phyloP scores from a whole-genome alignment of 2,113 vertebrate species.

The Nothoprocta perdicaria region DNA sequence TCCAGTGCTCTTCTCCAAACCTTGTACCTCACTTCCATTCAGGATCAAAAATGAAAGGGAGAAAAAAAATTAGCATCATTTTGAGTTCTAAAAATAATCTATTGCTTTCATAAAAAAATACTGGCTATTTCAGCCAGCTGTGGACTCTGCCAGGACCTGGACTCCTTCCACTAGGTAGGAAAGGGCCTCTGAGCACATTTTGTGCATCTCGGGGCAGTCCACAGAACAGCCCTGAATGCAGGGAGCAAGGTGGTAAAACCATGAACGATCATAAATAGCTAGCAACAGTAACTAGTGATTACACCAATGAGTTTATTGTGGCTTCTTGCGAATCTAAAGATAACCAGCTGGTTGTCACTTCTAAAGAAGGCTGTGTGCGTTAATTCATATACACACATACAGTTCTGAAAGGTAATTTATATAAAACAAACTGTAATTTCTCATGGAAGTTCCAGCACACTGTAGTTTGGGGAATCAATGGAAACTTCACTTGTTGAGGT shows the following conservation, averaged over 20 bases:
- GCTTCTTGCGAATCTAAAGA: slow-evolving; percentile 28
- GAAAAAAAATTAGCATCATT: not conserved
- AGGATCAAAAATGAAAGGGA: slow-evolving; percentile 25
- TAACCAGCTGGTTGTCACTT: not conserved
- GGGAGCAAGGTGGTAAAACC: slow-evolving; percentile 24
- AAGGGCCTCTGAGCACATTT: not conserved
- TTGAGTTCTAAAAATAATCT: slow-evolving; percentile 55
- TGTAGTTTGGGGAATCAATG: not conserved
- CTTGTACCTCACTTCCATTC: slow-evolving; percentile 33
- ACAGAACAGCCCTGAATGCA: slow-evolving; percentile 1
- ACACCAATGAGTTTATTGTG: slow-evolving; percentile 67
- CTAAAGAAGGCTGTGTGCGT: not conserved
- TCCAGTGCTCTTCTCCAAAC: not conserved
- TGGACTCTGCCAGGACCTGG: not conserved
- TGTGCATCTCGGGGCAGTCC: not conserved
- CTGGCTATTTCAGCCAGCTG: not conserved
- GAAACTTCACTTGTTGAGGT: rapidly evolving
- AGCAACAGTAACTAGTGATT: slow-evolving; percentile 53
- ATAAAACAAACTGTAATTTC: not conserved
- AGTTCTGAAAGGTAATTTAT: not conserved
- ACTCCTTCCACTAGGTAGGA: not conserved
- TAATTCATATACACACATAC: not conserved
- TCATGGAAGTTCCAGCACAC: not conserved
- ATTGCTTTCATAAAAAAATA: not conserved
- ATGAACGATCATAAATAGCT: slow-evolving; percentile 68